Evolutionary conservation across 2,888 invertebrate genomes (phyloP).

Genomic region (Steromphala cineraria): DNA sequence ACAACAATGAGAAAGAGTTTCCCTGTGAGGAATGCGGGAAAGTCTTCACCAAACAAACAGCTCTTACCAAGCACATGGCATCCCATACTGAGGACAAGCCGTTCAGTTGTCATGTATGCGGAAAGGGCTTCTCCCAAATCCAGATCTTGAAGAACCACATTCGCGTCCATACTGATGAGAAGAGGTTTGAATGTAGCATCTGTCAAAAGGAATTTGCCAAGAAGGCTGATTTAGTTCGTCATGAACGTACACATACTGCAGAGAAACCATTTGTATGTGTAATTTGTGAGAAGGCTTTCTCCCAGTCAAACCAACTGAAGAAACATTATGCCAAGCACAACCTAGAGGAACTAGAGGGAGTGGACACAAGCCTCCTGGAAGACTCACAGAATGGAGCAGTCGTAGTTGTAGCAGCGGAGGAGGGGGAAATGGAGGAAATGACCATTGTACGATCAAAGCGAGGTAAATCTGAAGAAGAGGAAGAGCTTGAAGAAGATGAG

Average conservation of each 20-base stretch:
- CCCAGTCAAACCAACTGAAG: constrained; percentile 3
- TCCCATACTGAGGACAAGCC: neutral
- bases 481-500: neutral
- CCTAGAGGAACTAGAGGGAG: constrained; percentile 9
- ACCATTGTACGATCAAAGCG: neutral
- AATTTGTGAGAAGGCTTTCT: neutral
- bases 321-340: constrained; percentile 8
- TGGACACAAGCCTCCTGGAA: constrained; percentile 2
- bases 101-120: neutral
- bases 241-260: neutral
- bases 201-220: neutral
- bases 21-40: neutral
- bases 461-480: neutral
- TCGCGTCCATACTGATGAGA: neutral
- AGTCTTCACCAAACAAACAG: neutral
- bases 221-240: neutral
- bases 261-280: constrained; percentile 15
- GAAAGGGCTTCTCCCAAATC: neutral
- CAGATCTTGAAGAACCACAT: neutral
- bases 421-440: neutral
- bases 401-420: neutral
- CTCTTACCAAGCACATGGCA: neutral
- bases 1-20: neutral
- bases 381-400: constrained; percentile 7
- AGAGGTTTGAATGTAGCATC: neutral